Conservation (phyloP, 1,140 invertebrate species). For the Myzus persicae region DNA sequence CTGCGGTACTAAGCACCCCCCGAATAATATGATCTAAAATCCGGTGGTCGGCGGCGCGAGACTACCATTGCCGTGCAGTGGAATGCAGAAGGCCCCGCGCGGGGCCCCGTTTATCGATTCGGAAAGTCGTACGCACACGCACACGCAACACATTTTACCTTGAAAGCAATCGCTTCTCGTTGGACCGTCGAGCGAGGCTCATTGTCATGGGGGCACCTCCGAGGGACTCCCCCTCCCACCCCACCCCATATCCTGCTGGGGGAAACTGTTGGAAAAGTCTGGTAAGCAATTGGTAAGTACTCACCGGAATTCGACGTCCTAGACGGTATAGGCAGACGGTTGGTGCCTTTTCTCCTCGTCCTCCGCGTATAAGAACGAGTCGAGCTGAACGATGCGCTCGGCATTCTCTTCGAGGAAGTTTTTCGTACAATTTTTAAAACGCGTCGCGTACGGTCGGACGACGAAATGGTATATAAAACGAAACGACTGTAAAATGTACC, state of each 20-base stretch:
- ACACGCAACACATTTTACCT: conserved; percentile 30
- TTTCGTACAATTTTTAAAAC: conserved; percentile 53
- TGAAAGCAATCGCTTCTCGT: conserved; percentile 1
- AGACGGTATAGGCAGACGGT: conserved; percentile 79
- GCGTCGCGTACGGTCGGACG: background rate
- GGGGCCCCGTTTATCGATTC: conserved; percentile 22
- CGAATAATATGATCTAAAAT: background rate
- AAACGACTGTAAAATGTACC: background rate
- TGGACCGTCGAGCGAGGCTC: background rate
- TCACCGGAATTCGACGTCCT: conserved; percentile 64
- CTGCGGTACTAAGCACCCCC: background rate
- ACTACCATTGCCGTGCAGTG: background rate
- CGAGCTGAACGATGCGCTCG: conserved; percentile 87
- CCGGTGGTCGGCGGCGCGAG: background rate
- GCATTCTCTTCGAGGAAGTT: conserved; percentile 72
- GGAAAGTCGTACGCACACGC: conserved; percentile 19
- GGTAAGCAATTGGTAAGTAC: conserved; percentile 50
- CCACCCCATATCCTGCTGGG: no score
- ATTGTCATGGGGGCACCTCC: background rate
- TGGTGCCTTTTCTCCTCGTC: conserved; percentile 84
- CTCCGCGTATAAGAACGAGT: conserved; percentile 84
- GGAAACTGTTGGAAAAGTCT: background rate
- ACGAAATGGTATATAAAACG: background rate
- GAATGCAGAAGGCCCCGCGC: background rate
- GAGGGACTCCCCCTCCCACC: background rate